These are phyloP conservation scores for Benthosema pterotum DNA, from an alignment of 2,797 vertebrate genomes.

Conservation along the genomic window DNA sequence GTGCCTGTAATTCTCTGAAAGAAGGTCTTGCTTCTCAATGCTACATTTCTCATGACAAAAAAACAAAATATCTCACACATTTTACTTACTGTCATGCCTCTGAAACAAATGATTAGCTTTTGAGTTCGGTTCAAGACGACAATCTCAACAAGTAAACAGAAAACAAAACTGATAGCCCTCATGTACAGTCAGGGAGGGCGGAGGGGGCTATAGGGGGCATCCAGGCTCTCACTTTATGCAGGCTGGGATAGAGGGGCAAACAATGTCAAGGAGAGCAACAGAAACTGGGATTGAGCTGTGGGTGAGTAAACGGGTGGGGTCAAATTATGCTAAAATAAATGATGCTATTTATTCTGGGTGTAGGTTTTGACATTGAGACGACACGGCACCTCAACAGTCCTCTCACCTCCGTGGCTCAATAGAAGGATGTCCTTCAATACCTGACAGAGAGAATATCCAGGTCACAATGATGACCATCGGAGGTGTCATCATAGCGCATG, in stretches of 20 bases:
- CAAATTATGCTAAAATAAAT: background rate
- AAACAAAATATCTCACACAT: no score
- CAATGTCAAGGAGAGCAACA: constrained; percentile 6
- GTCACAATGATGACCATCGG: constrained; percentile 3
- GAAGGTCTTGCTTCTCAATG: background rate
- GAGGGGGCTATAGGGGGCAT: background rate
- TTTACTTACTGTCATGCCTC: background rate
- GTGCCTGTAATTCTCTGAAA: background rate
- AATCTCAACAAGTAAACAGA: no score
- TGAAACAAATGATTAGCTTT: constrained; percentile 24
- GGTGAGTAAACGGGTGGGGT: background rate
- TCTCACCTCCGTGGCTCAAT: background rate
- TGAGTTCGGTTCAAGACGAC: background rate
- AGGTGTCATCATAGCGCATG: no score
- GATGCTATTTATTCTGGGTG: no score
- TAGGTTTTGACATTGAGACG: no score
- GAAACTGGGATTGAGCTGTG: background rate
- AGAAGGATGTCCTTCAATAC: constrained; percentile 10
- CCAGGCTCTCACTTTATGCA: background rate
- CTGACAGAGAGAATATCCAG: constrained; percentile 28
- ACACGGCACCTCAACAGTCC: background rate
- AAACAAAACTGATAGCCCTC: constrained; percentile 55
- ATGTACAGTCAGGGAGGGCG: constrained; percentile 31
- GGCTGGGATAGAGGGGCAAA: constrained; percentile 4
- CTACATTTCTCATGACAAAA: background rate